Base-by-base conservation (phyloP, 2,113 vertebrate genomes). In the Murina feae region DNA sequence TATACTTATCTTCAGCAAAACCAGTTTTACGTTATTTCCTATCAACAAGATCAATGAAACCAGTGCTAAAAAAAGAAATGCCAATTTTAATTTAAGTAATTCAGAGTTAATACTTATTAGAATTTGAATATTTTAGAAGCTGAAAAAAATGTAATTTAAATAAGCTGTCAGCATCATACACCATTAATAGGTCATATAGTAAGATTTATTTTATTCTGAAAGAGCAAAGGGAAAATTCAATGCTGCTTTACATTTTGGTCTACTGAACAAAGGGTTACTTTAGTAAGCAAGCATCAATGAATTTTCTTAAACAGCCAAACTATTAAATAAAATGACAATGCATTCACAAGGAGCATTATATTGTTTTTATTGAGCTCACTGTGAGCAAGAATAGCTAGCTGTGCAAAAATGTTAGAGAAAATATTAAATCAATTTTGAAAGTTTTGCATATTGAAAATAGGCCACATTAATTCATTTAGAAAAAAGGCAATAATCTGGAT, bases 231-330 rank as follows among this genome's bases (percentile, higher is more conserved):
- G 23, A 88, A 95, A 95, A 92, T 55, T 94, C 71, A 74, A 13
- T 65, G 32, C n/a, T 91, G 21, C 65, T 92, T 95, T 90, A 83
- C 65, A 91, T 82, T 85, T 39, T 86, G n/a, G 14, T 83, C 88
- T 86, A 66, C 5, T 96, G 30, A 91, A 89, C 23, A 89, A 90
- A 89, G 23, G 23, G 58, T 90, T 81, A 91, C 37, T 86, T 85
- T 55, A 84, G 28, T 66, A 96, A 94, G 44, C 90, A 87, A 92
- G n/a, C 49, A 69, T 89, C 49, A 72, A 7, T 82, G 32, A 74
- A 79, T 95, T 93, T 78, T 93, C 86, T 92, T 76, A 83, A 88
- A 78, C 58, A 37, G n/a, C 47, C 90, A 89, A 84, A 80, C 20
- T 39, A 93, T 76, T 91, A 93, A 66, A 82, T 71, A 69, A 81